Percentiles rank a stretch among this genome's conserved stretches.
Conservation (phyloP, 2,113 vertebrate genomes). For the Festucalex cinctus region DNA sequence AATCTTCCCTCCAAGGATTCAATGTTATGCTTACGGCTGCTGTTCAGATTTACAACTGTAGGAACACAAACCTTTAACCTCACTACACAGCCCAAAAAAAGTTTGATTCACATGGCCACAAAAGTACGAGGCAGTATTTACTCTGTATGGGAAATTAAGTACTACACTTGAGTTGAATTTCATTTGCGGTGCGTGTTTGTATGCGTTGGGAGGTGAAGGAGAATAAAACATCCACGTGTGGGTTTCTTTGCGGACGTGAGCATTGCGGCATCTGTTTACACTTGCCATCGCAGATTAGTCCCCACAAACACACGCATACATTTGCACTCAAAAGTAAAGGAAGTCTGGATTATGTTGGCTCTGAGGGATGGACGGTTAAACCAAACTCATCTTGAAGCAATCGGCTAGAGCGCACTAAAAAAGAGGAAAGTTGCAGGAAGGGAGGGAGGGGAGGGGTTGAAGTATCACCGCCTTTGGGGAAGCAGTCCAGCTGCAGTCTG, state of each 20-base stretch:
- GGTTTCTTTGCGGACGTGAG: constrained; percentile 22
- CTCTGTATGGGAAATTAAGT: constrained; percentile 24
- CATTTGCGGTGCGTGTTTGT: constrained; percentile 16
- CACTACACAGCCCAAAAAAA: constrained; percentile 16
- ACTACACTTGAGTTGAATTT: constrained; percentile 15
- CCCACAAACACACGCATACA: constrained; percentile 30
- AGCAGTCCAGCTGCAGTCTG: constrained; percentile 47
- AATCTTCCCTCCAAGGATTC: constrained; percentile 19
- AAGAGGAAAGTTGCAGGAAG: constrained; percentile 43
- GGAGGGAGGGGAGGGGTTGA: constrained; percentile 25
- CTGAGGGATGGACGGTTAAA: constrained; percentile 58
- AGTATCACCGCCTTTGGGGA: constrained; percentile 41
- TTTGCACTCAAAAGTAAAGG: constrained; percentile 37
- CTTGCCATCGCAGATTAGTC: constrained; percentile 47
- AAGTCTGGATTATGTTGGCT: constrained; percentile 72
- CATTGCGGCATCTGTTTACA: constrained; percentile 62
- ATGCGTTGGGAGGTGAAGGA: constrained; percentile 13
- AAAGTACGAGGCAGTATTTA: constrained; percentile 21
- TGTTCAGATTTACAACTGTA: constrained; percentile 28
- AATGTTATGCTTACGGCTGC: constrained; percentile 11
- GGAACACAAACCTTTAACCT: constrained; percentile 21
- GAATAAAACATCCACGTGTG: constrained; percentile 26
- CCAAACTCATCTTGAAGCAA: constrained; percentile 75
- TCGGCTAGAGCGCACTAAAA: constrained; percentile 33
- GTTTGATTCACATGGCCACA: constrained; percentile 17